These are phyloP conservation scores for Luperina nickerlii DNA, from an alignment of 2,888 invertebrate species.

Conservation along the genomic window DNA sequence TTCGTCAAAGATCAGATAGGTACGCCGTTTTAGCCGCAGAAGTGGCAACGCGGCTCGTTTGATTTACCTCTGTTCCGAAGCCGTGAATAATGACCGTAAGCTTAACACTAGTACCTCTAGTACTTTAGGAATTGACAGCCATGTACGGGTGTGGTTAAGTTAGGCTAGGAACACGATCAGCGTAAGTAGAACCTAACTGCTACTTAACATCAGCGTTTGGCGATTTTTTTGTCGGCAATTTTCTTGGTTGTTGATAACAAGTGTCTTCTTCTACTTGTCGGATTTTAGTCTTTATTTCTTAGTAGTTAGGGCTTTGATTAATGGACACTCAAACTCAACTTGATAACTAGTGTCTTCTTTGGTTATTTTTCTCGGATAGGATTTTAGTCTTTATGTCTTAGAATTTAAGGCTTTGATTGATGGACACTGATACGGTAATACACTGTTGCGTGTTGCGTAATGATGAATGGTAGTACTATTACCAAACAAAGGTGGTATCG, in stretches of 20 bases:
- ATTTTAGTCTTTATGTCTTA: slow-evolving; percentile 27
- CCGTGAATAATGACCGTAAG: slow-evolving; percentile 74
- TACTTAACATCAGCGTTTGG: slow-evolving; percentile 60
- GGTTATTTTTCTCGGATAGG: neutral
- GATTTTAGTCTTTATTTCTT: slow-evolving; percentile 25
- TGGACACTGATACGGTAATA: neutral
- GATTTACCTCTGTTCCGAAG: slow-evolving; percentile 79
- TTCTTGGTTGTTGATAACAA: slow-evolving; percentile 7
- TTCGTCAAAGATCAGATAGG: slow-evolving; percentile 85
- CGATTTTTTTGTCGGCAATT: slow-evolving; percentile 52
- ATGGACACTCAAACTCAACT: slow-evolving; percentile 1
- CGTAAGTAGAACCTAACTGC: slow-evolving; percentile 42
- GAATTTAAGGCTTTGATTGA: slow-evolving; percentile 18
- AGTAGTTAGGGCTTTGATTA: slow-evolving; percentile 11
- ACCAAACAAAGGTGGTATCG: slow-evolving; percentile 21
- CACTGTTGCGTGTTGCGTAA: slow-evolving; percentile 29
- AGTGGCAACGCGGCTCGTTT: slow-evolving; percentile 84
- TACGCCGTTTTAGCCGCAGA: slow-evolving; percentile 81
- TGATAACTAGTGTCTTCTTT: slow-evolving; percentile 8
- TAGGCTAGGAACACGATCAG: slow-evolving; percentile 44
- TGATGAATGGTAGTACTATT: slow-evolving; percentile 22
- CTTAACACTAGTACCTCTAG: slow-evolving; percentile 52
- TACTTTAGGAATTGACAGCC: slow-evolving; percentile 65
- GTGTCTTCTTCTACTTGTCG: neutral
- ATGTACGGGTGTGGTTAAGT: slow-evolving; percentile 58